Evolutionary conservation across 2,888 invertebrate species (phyloP), one percentile per base, ranked within the genome.

Genomic region (Molanna angustata): DNA sequence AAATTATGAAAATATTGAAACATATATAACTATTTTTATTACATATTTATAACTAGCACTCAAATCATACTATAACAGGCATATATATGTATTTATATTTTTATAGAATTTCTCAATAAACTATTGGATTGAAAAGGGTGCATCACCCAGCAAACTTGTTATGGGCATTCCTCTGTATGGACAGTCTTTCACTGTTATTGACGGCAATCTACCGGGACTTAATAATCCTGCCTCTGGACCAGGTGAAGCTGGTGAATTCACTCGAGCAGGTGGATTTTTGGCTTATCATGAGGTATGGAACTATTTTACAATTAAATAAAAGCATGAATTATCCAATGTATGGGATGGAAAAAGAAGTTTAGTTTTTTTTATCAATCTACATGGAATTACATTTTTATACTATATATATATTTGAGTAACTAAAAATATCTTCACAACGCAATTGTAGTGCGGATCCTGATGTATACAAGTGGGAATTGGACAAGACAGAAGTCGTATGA

Each of bases 131-230:
- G 77, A 78, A 60, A 69, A 79, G 61, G 84, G 86, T 16, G 79
- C 88, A 2, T 80, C 84, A 1, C 71, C 80, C 0, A 73, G 73
- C 41, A 88, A 86, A 68, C 65, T 90, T 0, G 76, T 89, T 1
- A 74, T 90, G 74, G 88, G 88, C 41, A 80, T 90, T 69, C 89
- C 90, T 0, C 73, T 88, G 20, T 90, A 90, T 66, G 90, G 86
- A 0, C 87, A 89, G 60, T 80, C 87, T 0, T 90, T 90, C 70
- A 81, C 83, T 44, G 66, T 87, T 61, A 73, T 79, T 45, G 73
- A 82, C 50, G 63, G 70, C 2, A 64, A 68, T 1, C 67, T 75
- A 2, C 68, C 72, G 18, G 80, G 76, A 0, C 66, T 85, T 0
- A 83, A 84, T 44, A 79, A 83, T 0, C 78, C 79, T 17, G 71